phyloP scores from a whole-genome alignment of 1,140 invertebrate genomes.

The Aphelenchoides fujianensis region DNA sequence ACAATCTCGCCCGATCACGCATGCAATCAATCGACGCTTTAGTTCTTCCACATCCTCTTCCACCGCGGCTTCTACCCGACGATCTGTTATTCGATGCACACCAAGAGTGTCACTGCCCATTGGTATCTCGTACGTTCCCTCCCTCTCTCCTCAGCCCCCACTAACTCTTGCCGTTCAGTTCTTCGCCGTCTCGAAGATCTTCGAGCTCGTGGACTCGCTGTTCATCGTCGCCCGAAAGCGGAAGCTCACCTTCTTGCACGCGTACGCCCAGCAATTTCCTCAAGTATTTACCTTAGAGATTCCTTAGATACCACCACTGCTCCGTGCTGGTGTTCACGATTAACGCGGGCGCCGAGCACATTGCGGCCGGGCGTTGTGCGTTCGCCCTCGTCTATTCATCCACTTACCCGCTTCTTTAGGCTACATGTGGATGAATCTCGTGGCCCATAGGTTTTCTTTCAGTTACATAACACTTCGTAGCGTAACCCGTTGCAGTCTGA shows the following conservation, averaged over 20 bases:
- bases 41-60: conserved; percentile 29
- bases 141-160: conserved; percentile 79
- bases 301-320: conserved; percentile 67
- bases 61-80: conserved; percentile 79
- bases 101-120: conserved; percentile 79
- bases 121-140: conserved; percentile 80
- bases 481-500: not conserved
- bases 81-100: conserved; percentile 83
- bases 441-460: conserved; percentile 76
- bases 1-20: too few relatives aligned
- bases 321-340: conserved; percentile 78
- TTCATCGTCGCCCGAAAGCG: conserved; percentile 93
- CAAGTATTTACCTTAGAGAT: too few relatives aligned
- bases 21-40: conserved; percentile 22
- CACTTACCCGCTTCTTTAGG: too few relatives aligned
- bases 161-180: too few relatives aligned
- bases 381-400: too few relatives aligned
- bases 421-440: conserved; percentile 99
- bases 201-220: conserved; percentile 92
- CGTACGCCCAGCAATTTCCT: too few relatives aligned
- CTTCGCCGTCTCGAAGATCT: conserved; percentile 88
- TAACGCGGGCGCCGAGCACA: conserved; percentile 72
- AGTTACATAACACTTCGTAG: not conserved
- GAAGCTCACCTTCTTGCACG: conserved; percentile 87
- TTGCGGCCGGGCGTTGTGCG: conserved; percentile 87